phyloP scores from a whole-genome alignment of 2,113 vertebrate genomes.

The Callipepla squamata region DNA sequence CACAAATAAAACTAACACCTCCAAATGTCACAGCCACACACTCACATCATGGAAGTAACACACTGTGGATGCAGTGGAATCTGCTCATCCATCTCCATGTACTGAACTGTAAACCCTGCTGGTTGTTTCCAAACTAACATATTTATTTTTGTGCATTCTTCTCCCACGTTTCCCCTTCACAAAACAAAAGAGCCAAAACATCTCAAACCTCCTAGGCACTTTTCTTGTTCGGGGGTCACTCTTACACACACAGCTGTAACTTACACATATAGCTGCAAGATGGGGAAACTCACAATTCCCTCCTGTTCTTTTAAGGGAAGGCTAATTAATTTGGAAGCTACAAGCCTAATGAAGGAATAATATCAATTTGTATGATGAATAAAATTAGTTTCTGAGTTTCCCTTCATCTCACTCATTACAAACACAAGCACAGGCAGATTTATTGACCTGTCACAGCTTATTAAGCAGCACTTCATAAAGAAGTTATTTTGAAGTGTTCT shows the following conservation, averaged over 20 bases:
- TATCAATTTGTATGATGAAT: neutral
- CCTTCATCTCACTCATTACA: neutral
- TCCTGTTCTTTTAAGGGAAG: neutral
- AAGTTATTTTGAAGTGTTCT: neutral
- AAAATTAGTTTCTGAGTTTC: neutral
- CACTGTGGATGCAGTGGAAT: no score
- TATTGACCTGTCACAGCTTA: neutral
- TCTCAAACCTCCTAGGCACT: neutral
- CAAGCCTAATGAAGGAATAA: neutral
- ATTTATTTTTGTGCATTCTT: neutral
- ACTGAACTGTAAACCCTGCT: neutral
- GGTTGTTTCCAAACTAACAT: neutral
- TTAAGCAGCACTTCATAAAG: neutral
- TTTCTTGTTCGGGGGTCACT: neutral
- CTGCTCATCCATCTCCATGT: no score
- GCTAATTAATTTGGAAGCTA: neutral
- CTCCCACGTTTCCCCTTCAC: neutral
- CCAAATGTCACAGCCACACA: neutral
- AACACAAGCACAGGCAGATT: neutral
- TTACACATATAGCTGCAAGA: no score
- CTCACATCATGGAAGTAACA: neutral
- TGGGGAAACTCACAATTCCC: accelerated
- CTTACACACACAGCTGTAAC: no score
- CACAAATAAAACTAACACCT: neutral
- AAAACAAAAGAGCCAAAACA: neutral